Evolutionary conservation across 2,888 invertebrate species (phyloP).

Genomic region (Cephus rjabovi): DNA sequence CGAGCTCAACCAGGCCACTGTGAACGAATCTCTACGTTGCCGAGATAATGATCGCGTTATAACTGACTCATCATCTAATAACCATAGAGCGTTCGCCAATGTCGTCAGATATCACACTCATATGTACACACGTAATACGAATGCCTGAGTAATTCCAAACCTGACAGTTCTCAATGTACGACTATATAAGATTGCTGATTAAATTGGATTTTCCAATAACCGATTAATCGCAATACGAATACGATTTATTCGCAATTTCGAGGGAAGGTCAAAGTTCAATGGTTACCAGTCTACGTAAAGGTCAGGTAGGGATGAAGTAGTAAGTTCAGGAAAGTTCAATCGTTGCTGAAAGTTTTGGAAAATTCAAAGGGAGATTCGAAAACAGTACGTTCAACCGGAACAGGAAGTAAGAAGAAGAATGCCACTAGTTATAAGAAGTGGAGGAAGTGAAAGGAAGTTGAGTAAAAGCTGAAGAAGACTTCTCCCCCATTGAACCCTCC

Average conservation of each 20-base stretch:
- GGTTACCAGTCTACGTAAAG: too few relatives aligned
- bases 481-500: conserved; percentile 20
- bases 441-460: neutral
- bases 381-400: neutral
- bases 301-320: too few relatives aligned
- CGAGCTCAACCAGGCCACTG: conserved; percentile 47
- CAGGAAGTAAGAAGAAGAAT: neutral
- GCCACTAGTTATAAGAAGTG: neutral
- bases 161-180: neutral
- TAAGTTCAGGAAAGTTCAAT: too few relatives aligned
- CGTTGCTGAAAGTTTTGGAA: too few relatives aligned
- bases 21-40: conserved; percentile 37
- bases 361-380: neutral
- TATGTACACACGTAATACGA: too few relatives aligned
- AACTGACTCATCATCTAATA: conserved; percentile 45
- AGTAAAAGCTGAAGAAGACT: conserved; percentile 9
- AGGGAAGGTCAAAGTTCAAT: neutral
- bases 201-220: neutral
- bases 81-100: conserved; percentile 8
- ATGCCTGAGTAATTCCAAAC: neutral
- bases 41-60: conserved; percentile 37
- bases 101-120: neutral
- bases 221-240: neutral
- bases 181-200: neutral
- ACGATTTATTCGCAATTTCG: neutral